Evolutionary conservation across 2,888 invertebrate genomes (phyloP).

Genomic region (Malthinus flaveolus): DNA sequence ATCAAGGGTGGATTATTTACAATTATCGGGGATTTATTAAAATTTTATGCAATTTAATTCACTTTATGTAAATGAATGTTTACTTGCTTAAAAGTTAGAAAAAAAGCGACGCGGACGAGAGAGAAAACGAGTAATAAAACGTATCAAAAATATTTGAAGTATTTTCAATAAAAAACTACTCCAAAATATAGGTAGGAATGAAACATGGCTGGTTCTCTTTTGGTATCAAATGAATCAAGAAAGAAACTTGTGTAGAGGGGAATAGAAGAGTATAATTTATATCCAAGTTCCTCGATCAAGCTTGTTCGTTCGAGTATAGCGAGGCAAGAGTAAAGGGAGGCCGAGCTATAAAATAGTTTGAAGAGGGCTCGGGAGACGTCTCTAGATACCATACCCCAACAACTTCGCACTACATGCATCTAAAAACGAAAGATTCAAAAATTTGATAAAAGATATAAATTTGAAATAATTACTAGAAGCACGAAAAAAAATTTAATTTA

Average conservation of each 20-base stretch:
- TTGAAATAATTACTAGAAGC: background rate
- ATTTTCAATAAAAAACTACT: conserved; percentile 16
- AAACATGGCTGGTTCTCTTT: conserved; percentile 45
- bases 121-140: background rate
- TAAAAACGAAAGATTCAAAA: conserved; percentile 31
- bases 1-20: no score
- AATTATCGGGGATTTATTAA: no score
- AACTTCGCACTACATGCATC: conserved; percentile 43
- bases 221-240: conserved; percentile 48
- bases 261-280: conserved; percentile 47
- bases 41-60: no score
- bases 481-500: no score
- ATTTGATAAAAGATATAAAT: conserved; percentile 8
- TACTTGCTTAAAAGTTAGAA: no score
- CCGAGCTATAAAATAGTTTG: conserved; percentile 52
- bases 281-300: conserved; percentile 51
- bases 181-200: conserved; percentile 44
- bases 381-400: conserved; percentile 45
- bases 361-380: conserved; percentile 53
- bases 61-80: no score
- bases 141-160: conserved; percentile 4
- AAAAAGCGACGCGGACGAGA: no score
- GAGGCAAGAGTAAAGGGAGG: conserved; percentile 32
- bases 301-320: conserved; percentile 41
- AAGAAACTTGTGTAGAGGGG: conserved; percentile 32